These are phyloP conservation scores for Metallyticus violacea DNA, from an alignment of 2,888 invertebrate species.

Conservation along the genomic window DNA sequence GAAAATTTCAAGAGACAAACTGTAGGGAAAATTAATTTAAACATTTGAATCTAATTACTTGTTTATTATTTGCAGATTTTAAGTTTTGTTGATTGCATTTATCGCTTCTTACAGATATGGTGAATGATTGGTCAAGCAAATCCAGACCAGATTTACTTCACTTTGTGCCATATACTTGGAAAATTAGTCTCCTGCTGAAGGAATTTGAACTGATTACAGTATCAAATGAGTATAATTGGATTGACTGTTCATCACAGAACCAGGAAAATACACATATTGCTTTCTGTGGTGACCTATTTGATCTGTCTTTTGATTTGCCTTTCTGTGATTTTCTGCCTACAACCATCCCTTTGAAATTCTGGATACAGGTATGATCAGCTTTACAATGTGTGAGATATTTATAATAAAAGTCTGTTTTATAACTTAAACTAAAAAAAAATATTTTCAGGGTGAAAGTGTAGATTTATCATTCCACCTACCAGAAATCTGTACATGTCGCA, in stretches of 20 bases:
- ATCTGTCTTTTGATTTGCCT: slow-evolving; percentile 89
- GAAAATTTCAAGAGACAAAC: too few relatives aligned
- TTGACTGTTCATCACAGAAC: slow-evolving; percentile 94
- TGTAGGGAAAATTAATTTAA: too few relatives aligned
- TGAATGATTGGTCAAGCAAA: slow-evolving; percentile 96
- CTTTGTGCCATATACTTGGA: slow-evolving; percentile 97
- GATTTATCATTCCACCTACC: slow-evolving; percentile 88
- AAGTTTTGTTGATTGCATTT: too few relatives aligned
- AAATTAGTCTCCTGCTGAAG: slow-evolving; percentile 84
- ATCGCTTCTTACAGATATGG: slow-evolving; percentile 69
- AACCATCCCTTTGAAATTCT: slow-evolving; percentile 83
- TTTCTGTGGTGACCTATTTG: slow-evolving; percentile 90
- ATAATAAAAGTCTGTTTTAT: not conserved
- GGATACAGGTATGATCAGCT: slow-evolving; percentile 63
- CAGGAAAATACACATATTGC: slow-evolving; percentile 91
- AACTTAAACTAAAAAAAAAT: not conserved
- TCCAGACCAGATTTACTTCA: slow-evolving; percentile 87
- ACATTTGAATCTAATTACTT: too few relatives aligned
- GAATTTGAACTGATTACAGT: slow-evolving; percentile 93
- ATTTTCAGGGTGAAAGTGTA: slow-evolving; percentile 76
- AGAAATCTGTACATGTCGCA: slow-evolving; percentile 84
- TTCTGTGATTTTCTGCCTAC: slow-evolving; percentile 92
- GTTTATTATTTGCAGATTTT: too few relatives aligned
- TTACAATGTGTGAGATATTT: not conserved
- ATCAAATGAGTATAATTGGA: slow-evolving; percentile 97